Evolutionary conservation across 2,888 invertebrate species (phyloP).

Genomic region (Saturnia pavonia): DNA sequence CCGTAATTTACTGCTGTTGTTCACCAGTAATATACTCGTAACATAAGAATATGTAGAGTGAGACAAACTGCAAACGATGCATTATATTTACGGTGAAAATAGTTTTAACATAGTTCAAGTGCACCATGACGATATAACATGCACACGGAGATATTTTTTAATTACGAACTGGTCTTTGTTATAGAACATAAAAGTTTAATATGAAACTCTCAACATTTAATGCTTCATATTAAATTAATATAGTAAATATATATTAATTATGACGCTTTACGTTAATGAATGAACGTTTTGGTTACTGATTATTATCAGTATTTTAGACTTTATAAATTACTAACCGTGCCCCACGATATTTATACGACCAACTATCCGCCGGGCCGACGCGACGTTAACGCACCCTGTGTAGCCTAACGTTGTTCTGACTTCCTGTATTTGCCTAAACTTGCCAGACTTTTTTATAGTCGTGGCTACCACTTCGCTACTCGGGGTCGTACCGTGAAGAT

Average conservation of each 20-base stretch:
- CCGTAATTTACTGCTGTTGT: not conserved
- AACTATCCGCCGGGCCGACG: too few relatives aligned
- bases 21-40: not conserved
- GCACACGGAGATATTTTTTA: not conserved
- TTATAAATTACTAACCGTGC: too few relatives aligned
- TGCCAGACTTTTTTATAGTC: too few relatives aligned
- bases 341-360: too few relatives aligned
- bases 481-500: too few relatives aligned
- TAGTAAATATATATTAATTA: not conserved
- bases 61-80: conserved; percentile 35
- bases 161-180: not conserved
- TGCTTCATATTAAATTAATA: not conserved
- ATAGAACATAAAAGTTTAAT: not conserved
- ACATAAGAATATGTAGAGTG: conserved; percentile 46
- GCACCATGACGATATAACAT: conserved; percentile 1
- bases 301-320: not conserved
- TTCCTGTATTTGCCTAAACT: too few relatives aligned
- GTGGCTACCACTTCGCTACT: too few relatives aligned
- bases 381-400: too few relatives aligned
- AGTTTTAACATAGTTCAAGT: conserved; percentile 19
- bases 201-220: not conserved
- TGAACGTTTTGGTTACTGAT: not conserved
- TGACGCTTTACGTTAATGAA: not conserved
- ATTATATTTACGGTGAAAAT: conserved; percentile 37
- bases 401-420: too few relatives aligned